Conservation (phyloP, 2,797 vertebrate genomes). For the Lagocephalus sceleratus region DNA sequence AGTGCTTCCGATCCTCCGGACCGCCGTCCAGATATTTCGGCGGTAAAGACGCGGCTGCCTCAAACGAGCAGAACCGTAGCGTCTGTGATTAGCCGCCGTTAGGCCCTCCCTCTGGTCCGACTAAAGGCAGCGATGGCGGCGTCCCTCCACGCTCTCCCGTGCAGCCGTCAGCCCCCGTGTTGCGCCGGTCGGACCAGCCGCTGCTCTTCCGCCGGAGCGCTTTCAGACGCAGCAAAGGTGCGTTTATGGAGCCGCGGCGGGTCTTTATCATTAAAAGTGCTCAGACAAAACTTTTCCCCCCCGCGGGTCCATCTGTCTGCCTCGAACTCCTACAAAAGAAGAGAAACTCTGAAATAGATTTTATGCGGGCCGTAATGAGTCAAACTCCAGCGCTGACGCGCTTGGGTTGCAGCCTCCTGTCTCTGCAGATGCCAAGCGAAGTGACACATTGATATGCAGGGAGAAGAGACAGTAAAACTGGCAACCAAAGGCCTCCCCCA, state of each 20-base stretch:
- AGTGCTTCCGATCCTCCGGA: no score
- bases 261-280: neutral
- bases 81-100: no score
- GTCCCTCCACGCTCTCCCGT: no score
- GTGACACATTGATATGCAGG: constrained; percentile 66
- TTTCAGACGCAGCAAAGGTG: no score
- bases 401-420: constrained; percentile 70
- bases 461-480: constrained; percentile 54
- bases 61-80: no score
- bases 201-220: no score
- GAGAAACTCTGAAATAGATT: constrained; percentile 67
- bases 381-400: constrained; percentile 53
- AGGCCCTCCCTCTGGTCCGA: no score
- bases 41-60: no score
- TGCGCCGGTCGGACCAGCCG: no score
- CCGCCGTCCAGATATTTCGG: no score
- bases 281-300: neutral
- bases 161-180: no score
- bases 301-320: constrained; percentile 15
- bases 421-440: constrained; percentile 69
- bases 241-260: neutral
- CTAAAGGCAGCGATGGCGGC: no score
- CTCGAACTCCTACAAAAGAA: constrained; percentile 37
- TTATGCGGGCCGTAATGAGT: constrained; percentile 59
- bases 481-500: constrained; percentile 70